A percentile compares a stretch with the other conserved stretches of the same genome.
Conservation (phyloP, 2,113 vertebrate species). For the Rattus rattus region DNA sequence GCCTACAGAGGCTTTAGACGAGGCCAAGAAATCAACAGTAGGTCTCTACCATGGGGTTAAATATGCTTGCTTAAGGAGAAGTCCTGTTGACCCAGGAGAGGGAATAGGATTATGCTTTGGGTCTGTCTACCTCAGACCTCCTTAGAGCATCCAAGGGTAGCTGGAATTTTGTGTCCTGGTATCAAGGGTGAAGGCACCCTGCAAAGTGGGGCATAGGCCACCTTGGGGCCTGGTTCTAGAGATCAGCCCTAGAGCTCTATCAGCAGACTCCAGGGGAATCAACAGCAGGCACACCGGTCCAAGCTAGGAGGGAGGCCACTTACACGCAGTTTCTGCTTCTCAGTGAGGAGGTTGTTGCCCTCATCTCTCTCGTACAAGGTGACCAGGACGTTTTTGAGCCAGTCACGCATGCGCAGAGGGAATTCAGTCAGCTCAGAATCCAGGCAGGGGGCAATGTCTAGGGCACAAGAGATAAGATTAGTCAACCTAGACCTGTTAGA, state of each 20-base stretch:
- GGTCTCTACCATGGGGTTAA: background rate
- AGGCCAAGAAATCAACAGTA: background rate
- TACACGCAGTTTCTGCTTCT: conserved; percentile 99
- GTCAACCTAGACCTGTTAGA: background rate
- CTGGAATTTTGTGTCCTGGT: background rate
- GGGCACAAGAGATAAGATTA: background rate
- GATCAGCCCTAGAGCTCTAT: background rate
- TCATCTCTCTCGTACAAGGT: conserved; percentile 96
- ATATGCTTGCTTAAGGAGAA: background rate
- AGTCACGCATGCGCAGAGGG: conserved; percentile 99
- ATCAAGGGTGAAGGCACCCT: fast-evolving
- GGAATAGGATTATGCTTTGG: background rate
- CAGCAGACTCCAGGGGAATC: background rate
- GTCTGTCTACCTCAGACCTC: background rate
- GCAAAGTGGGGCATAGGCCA: background rate
- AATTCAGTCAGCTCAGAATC: conserved; percentile 96
- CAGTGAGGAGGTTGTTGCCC: conserved; percentile 96
- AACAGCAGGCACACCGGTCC: background rate
- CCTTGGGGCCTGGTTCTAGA: background rate
- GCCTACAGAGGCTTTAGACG: background rate
- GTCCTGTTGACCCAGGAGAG: background rate
- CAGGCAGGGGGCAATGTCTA: conserved; percentile 94
- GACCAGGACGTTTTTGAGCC: conserved; percentile 99
- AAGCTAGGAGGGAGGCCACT: conserved; percentile 24
- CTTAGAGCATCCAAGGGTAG: background rate